A percentile compares a stretch with the other conserved stretches of the same genome.
phyloP scores from a whole-genome alignment of 2,888 invertebrate genomes.

The Thumatha senex region DNA sequence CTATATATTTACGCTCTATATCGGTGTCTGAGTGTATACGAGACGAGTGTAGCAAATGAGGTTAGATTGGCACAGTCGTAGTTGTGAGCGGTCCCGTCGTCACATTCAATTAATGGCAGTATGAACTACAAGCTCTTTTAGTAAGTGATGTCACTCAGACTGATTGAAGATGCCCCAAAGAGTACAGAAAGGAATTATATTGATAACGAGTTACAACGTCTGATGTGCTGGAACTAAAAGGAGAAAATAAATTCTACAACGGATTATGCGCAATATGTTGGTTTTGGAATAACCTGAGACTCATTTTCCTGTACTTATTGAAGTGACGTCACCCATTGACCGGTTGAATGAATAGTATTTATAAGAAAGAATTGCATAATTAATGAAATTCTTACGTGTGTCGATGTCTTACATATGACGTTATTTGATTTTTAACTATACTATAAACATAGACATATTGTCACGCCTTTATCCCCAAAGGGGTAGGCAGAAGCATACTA shows the following conservation, averaged over 20 bases:
- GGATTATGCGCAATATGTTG: conserved; percentile 4
- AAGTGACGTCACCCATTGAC: conserved; percentile 3
- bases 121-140: conserved; percentile 58
- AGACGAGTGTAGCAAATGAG: conserved; percentile 63
- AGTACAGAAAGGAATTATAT: conserved; percentile 43
- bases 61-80: conserved; percentile 58
- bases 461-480: too few species aligned
- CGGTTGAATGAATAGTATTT: not conserved
- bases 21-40: conserved; percentile 14
- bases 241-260: conserved; percentile 15
- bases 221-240: conserved; percentile 24
- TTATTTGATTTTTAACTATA: too few species aligned
- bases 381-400: not conserved
- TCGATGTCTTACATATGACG: not conserved
- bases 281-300: conserved; percentile 18
- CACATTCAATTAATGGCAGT: conserved; percentile 72
- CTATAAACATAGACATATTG: too few species aligned
- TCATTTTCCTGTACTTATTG: conserved; percentile 7
- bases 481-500: too few species aligned
- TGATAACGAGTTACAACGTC: conserved; percentile 11
- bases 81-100: conserved; percentile 49
- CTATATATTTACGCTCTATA: conserved; percentile 28
- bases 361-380: not conserved
- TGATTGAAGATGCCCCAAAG: conserved; percentile 56
- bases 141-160: conserved; percentile 70